phyloP scores from a whole-genome alignment of 2,113 vertebrate genomes.

The Apus apus region DNA sequence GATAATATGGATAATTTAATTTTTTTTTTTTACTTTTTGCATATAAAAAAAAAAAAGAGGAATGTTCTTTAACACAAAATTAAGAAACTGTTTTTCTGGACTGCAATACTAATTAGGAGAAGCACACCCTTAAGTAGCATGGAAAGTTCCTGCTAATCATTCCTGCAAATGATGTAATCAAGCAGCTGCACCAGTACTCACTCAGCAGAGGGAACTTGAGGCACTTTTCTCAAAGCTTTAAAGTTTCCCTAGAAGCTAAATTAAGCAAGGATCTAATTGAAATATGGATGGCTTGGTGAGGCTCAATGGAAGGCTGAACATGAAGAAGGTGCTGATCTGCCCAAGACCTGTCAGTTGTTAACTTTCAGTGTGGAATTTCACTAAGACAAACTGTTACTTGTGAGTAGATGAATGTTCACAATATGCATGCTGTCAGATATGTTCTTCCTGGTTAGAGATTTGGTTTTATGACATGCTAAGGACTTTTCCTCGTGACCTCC shows the following conservation, averaged over 20 bases:
- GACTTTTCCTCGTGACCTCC: not conserved
- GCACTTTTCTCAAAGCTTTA: not conserved
- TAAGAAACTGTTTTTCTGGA: not conserved
- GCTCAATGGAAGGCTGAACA: not conserved
- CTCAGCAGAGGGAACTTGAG: not conserved
- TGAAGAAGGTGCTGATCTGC: constrained; percentile 35
- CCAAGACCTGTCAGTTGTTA: not conserved
- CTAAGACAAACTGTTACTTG: not conserved
- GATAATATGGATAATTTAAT: not conserved
- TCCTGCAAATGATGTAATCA: constrained; percentile 12
- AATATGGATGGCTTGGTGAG: not conserved
- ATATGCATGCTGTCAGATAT: not conserved
- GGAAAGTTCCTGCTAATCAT: not conserved
- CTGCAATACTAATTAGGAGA: not conserved
- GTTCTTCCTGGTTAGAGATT: not conserved
- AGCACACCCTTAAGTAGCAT: not conserved
- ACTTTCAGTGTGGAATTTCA: not conserved
- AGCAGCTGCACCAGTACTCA: constrained; percentile 32
- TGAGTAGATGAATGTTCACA: not conserved
- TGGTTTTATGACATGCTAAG: not conserved
- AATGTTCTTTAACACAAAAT: not conserved
- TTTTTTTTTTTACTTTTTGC: not conserved
- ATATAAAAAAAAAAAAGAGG: not conserved
- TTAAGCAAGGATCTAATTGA: not conserved
- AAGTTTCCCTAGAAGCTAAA: not conserved